phyloP scores from a whole-genome alignment of 2,888 invertebrate genomes.

The Ernsta delagoae region DNA sequence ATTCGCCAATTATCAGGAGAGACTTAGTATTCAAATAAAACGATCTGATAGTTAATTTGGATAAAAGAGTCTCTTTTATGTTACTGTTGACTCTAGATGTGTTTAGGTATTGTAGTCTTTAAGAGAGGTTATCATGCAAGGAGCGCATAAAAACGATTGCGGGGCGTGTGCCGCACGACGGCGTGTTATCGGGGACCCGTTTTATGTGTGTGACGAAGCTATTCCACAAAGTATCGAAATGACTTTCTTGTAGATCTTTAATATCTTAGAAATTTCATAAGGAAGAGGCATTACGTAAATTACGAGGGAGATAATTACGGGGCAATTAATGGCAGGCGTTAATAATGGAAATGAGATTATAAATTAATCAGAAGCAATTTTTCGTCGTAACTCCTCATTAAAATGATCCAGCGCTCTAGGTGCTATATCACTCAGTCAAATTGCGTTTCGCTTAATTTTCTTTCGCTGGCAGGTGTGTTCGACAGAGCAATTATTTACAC shows the following conservation, averaged over 20 bases:
- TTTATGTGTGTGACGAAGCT: constrained; percentile 47
- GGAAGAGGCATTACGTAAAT: constrained; percentile 50
- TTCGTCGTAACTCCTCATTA: constrained; percentile 81
- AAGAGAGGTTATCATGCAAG: constrained; percentile 72
- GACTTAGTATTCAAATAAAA: constrained; percentile 66
- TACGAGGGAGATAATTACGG: constrained; percentile 56
- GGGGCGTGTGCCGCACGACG: constrained; percentile 59
- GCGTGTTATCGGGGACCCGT: constrained; percentile 57
- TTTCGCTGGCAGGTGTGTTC: constrained; percentile 84
- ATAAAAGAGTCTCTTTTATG: constrained; percentile 70
- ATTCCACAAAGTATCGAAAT: constrained; percentile 28
- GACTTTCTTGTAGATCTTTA: constrained; percentile 35
- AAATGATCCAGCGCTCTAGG: constrained; percentile 75
- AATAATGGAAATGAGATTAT: constrained; percentile 67
- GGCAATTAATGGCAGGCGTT: constrained; percentile 57
- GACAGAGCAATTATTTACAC: constrained; percentile 85
- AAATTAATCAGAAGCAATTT: constrained; percentile 74
- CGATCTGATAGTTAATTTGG: constrained; percentile 71
- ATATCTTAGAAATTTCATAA: constrained; percentile 42
- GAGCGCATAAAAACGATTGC: constrained; percentile 66
- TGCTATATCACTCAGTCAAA: constrained; percentile 85
- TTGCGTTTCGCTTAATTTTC: constrained; percentile 85
- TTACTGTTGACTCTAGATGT: constrained; percentile 63
- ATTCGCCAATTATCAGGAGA: constrained; percentile 71
- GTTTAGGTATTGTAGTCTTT: constrained; percentile 61